Percentiles rank a stretch among this genome's conserved stretches.
Evolutionary conservation across 2,888 invertebrate genomes (phyloP).

Genomic region (Aleiodes leptofemur): DNA sequence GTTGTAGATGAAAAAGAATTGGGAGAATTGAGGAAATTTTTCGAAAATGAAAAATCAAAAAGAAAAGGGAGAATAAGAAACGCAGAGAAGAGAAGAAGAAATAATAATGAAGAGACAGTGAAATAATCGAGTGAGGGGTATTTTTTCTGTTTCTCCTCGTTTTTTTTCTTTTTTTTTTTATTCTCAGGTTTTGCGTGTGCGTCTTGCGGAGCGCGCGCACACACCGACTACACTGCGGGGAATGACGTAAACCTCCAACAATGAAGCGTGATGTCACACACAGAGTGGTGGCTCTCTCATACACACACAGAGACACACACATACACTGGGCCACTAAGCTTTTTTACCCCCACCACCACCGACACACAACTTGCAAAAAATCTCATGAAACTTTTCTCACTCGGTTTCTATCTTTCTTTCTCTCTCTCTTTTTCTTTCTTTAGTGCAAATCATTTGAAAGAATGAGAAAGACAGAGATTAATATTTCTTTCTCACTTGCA

Average conservation of each 20-base stretch:
- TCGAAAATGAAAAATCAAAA: too few relatives aligned
- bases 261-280: conserved; percentile 75
- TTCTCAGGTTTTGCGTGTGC: conserved; percentile 53
- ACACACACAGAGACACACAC: conserved; percentile 3
- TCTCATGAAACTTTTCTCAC: background rate
- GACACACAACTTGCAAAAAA: conserved; percentile 6
- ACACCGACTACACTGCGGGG: conserved; percentile 61
- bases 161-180: too few relatives aligned
- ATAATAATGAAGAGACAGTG: background rate
- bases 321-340: conserved; percentile 2
- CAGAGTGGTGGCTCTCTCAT: conserved; percentile 51
- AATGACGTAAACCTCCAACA: conserved; percentile 76
- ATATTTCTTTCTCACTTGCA: conserved; percentile 36
- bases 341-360: conserved; percentile 6
- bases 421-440: background rate
- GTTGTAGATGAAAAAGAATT: conserved; percentile 8
- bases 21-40: too few relatives aligned
- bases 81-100: background rate
- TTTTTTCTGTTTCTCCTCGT: background rate
- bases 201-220: conserved; percentile 49
- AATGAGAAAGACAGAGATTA: too few relatives aligned
- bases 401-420: too few relatives aligned
- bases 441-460: background rate
- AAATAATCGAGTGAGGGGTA: background rate
- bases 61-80: too few relatives aligned